phyloP scores from a whole-genome alignment of 2,797 vertebrate species.

The Gymnoscopelus braueri region DNA sequence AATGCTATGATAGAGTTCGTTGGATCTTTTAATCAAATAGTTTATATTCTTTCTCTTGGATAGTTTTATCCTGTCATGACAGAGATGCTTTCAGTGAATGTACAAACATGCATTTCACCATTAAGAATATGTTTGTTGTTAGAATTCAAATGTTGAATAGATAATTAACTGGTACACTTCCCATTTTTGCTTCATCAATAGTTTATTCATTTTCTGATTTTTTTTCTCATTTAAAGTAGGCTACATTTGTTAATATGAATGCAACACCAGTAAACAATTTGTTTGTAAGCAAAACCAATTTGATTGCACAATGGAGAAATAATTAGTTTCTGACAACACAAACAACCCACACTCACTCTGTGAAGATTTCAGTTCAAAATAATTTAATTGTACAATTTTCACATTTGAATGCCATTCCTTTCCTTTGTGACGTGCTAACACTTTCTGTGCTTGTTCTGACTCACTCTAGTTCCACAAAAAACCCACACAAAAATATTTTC shows the following conservation, averaged over 20 bases:
- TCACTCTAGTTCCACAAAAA: no score
- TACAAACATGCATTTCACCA: no score
- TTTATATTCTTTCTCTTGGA: conserved; percentile 14
- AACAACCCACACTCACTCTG: conserved; percentile 1
- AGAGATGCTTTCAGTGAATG: neutral
- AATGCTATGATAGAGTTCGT: no score
- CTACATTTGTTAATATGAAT: conserved; percentile 56
- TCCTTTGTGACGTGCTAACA: no score
- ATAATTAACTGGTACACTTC: conserved; percentile 9
- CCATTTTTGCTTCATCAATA: conserved; percentile 1
- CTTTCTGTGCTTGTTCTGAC: no score
- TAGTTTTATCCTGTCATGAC: neutral
- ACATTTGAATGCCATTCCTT: no score
- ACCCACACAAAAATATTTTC: no score
- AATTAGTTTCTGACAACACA: conserved; percentile 53
- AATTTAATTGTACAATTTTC: no score
- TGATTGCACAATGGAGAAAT: conserved; percentile 55
- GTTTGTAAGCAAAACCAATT: conserved; percentile 44
- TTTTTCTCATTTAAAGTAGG: conserved; percentile 42
- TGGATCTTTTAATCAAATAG: neutral
- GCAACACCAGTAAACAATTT: conserved; percentile 51
- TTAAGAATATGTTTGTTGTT: neutral
- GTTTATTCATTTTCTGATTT: conserved; percentile 1
- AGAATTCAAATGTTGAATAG: conserved; percentile 25
- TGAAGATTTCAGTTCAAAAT: no score